Base-by-base conservation (phyloP, 1,140 invertebrate species). In the Sarcophaga peregrina region DNA sequence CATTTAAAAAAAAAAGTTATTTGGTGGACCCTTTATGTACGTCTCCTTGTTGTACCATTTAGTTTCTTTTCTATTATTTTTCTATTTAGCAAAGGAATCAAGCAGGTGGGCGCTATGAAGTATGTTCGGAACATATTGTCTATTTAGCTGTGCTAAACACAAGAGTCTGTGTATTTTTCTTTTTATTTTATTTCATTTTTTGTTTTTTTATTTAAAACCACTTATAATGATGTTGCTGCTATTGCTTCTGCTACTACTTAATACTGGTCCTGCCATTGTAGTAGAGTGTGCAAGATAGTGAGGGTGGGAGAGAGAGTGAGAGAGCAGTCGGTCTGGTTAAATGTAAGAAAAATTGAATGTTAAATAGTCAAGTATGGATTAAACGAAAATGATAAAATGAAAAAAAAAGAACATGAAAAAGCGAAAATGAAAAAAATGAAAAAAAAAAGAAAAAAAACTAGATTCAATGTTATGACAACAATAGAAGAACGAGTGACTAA, bases 271-370 rank as follows among this genome's bases (percentile, higher is more conserved):
- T 68, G 25, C 25, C 25, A 37, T 37, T 37, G 25, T 37, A 37
- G 25, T 37, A 37, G 25, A 37, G 25, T 37, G 62, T 68, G 62
- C 62, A 68, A 20, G 62, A 37, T 37, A 68, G 62, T n/a, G n/a
- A n/a, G n/a, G n/a, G n/a, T n/a, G n/a, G n/a, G n/a, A n/a, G n/a
- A n/a, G n/a, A n/a, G n/a, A n/a, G n/a, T n/a, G n/a, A n/a, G n/a
- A n/a, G n/a, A 20, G 62, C 62, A 6, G n/a, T n/a, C 9, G 17
- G 25, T 37, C 62, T 68, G 62, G 62, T 68, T 68, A 68, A 68
- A 68, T 68, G 62, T 68, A 68, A 68, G 62, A 68, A 68, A 68
- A 68, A 68, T 37, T 68, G 62, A 68, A 68, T 68, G 62, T 68
- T 68, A 68, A 68, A 20, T 68, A 68, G 54, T 58, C 54, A 68